A percentile compares a stretch with the other conserved stretches of the same genome.
Evolutionary conservation across 2,888 invertebrate species (phyloP).

Genomic region (Nycteola revayana): DNA sequence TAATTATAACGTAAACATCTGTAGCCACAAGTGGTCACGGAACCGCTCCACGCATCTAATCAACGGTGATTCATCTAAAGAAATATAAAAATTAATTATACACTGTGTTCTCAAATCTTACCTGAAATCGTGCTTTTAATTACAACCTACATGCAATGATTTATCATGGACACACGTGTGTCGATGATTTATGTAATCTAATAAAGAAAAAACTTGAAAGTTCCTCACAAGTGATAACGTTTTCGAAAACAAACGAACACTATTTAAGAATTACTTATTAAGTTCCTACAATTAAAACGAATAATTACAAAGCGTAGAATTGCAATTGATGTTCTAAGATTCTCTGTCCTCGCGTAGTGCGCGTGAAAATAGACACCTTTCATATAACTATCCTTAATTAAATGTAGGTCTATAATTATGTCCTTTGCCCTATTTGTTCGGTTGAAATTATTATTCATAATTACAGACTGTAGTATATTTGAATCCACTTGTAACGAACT

Average conservation of each 20-base stretch:
- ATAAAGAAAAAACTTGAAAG: slow-evolving; percentile 24
- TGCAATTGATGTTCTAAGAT: slow-evolving; percentile 38
- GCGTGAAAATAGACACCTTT: slow-evolving; percentile 77
- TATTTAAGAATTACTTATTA: slow-evolving; percentile 30
- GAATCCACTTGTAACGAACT: slow-evolving; percentile 51
- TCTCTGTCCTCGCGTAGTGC: slow-evolving; percentile 49
- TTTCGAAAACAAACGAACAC: slow-evolving; percentile 22
- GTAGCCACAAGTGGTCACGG: slow-evolving; percentile 61
- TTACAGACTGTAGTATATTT: slow-evolving; percentile 63
- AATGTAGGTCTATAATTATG: slow-evolving; percentile 68
- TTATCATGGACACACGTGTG: slow-evolving; percentile 65
- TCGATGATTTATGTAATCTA: slow-evolving; percentile 61
- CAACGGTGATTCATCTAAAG: slow-evolving; percentile 77
- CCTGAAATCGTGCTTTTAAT: slow-evolving; percentile 75
- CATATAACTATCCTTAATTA: slow-evolving; percentile 68
- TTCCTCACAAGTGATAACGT: slow-evolving; percentile 19
- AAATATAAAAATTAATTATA: slow-evolving; percentile 78
- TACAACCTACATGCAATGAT: slow-evolving; percentile 65
- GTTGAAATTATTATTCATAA: slow-evolving; percentile 62
- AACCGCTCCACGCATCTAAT: slow-evolving; percentile 58
- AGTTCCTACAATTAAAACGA: slow-evolving; percentile 32
- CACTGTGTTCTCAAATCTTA: slow-evolving; percentile 65
- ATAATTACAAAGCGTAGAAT: slow-evolving; percentile 51
- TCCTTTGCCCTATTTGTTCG: slow-evolving; percentile 75
- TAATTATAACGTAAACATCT: slow-evolving; percentile 76